phyloP scores from a whole-genome alignment of 2,113 vertebrate genomes.

The Crotophaga sulcirostris region DNA sequence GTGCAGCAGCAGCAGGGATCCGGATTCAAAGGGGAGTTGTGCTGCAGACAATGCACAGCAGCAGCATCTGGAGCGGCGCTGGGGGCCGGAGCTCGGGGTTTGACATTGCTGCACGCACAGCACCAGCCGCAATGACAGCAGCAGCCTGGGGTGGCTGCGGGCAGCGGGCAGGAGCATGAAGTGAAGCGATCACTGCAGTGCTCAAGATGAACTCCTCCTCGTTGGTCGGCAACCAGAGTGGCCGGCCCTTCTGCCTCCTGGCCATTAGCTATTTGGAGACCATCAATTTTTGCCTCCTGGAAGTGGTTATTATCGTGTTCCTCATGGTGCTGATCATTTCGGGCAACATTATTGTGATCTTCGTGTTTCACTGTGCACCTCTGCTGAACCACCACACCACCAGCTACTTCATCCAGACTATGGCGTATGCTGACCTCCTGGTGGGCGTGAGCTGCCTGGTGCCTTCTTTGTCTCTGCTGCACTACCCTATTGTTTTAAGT shows the following conservation, averaged over 20 bases:
- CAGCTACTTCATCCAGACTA: conserved; percentile 98
- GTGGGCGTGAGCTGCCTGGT: conserved; percentile 96
- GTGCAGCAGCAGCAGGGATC: conserved; percentile 40
- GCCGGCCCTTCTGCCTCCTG: conserved; percentile 90
- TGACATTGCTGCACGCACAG: conserved; percentile 65
- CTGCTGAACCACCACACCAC: conserved; percentile 95
- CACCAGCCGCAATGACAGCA: conserved; percentile 76
- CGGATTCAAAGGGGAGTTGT: conserved; percentile 64
- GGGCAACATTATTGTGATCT: conserved; percentile 95
- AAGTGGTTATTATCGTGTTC: conserved; percentile 91
- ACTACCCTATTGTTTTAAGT: conserved; percentile 84
- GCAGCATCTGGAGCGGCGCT: conserved; percentile 60
- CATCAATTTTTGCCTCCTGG: conserved; percentile 90
- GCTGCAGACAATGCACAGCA: conserved; percentile 73
- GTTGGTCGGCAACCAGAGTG: conserved; percentile 86
- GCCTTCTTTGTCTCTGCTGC: conserved; percentile 91
- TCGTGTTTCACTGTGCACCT: conserved; percentile 98
- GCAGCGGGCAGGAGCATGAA: conserved; percentile 73
- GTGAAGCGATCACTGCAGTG: conserved; percentile 63
- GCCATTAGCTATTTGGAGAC: conserved; percentile 87
- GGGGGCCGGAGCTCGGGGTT: conserved; percentile 59
- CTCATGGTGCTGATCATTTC: conserved; percentile 94
- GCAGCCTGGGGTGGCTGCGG: conserved; percentile 71
- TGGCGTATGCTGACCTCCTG: conserved; percentile 96
- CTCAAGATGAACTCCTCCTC: conserved; percentile 94